Evolutionary conservation across 2,888 invertebrate species (phyloP).

Genomic region (Iphiclides podalirius): DNA sequence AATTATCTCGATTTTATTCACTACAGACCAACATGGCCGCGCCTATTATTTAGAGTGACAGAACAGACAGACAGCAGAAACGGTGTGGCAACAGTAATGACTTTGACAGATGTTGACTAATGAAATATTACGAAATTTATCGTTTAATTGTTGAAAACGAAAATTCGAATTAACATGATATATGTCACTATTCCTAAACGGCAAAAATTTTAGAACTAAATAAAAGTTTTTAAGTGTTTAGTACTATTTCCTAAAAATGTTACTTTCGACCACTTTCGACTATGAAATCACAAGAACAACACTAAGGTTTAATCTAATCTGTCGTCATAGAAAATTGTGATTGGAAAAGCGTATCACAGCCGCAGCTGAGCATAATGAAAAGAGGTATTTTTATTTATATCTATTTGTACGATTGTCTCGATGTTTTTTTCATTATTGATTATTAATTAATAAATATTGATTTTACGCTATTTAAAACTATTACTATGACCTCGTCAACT

Average conservation of each 20-base stretch:
- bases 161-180: too few species aligned
- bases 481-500: neutral
- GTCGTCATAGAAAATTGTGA: neutral
- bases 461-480: neutral
- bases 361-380: conserved; percentile 12
- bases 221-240: too few species aligned
- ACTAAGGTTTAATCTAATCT: neutral
- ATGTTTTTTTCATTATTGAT: neutral
- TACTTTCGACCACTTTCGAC: too few species aligned
- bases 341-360: conserved; percentile 10
- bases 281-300: neutral
- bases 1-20: conserved; percentile 71
- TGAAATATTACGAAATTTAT: too few species aligned
- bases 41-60: conserved; percentile 79
- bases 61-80: too few species aligned
- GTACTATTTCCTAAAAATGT: too few species aligned
- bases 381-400: conserved; percentile 13
- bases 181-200: too few species aligned
- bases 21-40: conserved; percentile 83
- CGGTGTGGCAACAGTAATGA: conserved; percentile 37
- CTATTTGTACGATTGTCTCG: neutral
- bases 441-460: neutral
- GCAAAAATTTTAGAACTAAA: too few species aligned
- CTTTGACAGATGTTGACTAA: conserved; percentile 18
- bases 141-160: too few species aligned